Percentiles rank a stretch among this genome's conserved stretches.
Conservation (phyloP, 2,888 invertebrate genomes). For the Drosophila barbarae region DNA sequence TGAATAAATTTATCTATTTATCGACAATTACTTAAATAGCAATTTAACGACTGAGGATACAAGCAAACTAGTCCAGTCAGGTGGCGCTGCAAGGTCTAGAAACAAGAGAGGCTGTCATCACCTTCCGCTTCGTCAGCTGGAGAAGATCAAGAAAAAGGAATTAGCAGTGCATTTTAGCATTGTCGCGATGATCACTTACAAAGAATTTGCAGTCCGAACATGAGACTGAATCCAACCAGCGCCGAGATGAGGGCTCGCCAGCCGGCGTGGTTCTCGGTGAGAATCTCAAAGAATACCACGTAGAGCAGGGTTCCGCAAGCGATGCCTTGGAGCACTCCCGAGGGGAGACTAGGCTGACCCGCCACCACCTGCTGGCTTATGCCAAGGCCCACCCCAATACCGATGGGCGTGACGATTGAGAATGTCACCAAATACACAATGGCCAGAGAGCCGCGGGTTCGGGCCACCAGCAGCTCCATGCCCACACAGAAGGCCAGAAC, state of each 20-base stretch:
- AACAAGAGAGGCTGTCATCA: slow-evolving; percentile 49
- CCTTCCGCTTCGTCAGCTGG: slow-evolving; percentile 67
- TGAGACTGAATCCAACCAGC: slow-evolving; percentile 85
- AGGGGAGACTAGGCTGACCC: slow-evolving; percentile 83
- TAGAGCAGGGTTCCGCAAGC: slow-evolving; percentile 96
- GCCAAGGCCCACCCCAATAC: slow-evolving; percentile 87
- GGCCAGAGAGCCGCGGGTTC: slow-evolving; percentile 83
- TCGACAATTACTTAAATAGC: background rate
- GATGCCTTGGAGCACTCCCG: slow-evolving; percentile 83
- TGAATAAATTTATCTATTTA: background rate
- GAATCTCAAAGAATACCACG: slow-evolving; percentile 97
- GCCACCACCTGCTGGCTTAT: slow-evolving; percentile 83
- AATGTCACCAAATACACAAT: slow-evolving; percentile 87
- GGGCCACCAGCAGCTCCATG: slow-evolving; percentile 87
- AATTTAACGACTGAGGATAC: background rate
- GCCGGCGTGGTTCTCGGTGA: slow-evolving; percentile 82
- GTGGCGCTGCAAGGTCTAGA: slow-evolving; percentile 16
- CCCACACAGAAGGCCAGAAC: slow-evolving; percentile 94
- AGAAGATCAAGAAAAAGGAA: background rate
- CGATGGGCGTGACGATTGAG: slow-evolving; percentile 87
- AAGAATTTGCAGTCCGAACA: slow-evolving; percentile 84
- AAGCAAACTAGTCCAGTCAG: background rate
- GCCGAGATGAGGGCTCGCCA: slow-evolving; percentile 85
- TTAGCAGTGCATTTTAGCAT: background rate
- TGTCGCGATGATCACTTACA: slow-evolving; percentile 60